Base-by-base conservation (phyloP, 2,113 vertebrate genomes). In the Oplegnathus fasciatus region DNA sequence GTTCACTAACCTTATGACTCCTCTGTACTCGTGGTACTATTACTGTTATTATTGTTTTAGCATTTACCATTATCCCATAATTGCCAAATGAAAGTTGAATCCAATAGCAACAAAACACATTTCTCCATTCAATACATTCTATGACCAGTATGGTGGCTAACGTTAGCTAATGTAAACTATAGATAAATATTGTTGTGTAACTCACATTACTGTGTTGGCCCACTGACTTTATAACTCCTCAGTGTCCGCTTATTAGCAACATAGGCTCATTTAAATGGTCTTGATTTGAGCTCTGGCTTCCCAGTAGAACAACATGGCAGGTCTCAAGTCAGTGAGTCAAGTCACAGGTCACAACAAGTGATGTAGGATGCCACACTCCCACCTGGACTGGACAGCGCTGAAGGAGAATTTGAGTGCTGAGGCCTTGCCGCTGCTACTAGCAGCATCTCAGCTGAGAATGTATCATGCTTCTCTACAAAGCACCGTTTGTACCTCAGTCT, bases 401-500 rank as follows among this genome's bases (percentile, higher is more conserved):
- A 52, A 85, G 40, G 61, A 46, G 18, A 61, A n/a, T 5, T 70
- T 11, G 34, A 65, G 26, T 9, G 40, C 30, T 37, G 14, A 42
- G 30, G 37, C 54, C 28, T 54, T 34, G 6, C 58, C 15, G 15
- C 69, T 61, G 17, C 13, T 50, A 54, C 42, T 32, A 61, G 5
- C 40, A 68, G 32, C 26, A 46, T 46, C 65, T 50, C 9, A 50
- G n/a, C 46, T 50, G 55, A 26, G 30, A 60, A 14, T 52, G 40
- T 46, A 5, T 44, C n/a, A n/a, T 52, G 20, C 40, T 10, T 65
- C 75, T 60, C 42, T 48, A 32, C 28, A 26, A 55, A 55, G 46
- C 64, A n/a, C 67, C 67, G 24, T 55, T 55, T 55, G n/a, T 37
- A 40, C 44, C 54, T 76, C 79, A n/a, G 10, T 24, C 54, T 58